Evolutionary conservation across 2,888 invertebrate species (phyloP).

Genomic region (Philonicus albiceps): DNA sequence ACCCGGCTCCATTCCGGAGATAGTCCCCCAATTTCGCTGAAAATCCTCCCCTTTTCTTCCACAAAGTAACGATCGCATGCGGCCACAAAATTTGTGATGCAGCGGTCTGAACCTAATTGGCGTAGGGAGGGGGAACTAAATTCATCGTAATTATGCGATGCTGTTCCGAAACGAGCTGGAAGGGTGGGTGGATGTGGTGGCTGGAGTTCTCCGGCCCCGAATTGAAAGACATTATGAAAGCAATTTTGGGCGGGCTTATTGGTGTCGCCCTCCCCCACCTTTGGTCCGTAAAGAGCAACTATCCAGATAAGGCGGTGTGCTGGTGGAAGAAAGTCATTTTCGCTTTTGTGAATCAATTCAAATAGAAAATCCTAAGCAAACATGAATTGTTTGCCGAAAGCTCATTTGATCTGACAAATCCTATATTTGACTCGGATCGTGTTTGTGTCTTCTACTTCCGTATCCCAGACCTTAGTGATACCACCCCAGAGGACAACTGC

Average conservation of each 20-base stretch:
- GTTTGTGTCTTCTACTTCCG: constrained; percentile 9
- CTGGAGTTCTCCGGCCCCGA: not conserved
- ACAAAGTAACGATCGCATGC: not conserved
- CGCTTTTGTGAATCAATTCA: constrained; percentile 15
- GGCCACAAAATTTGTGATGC: not conserved
- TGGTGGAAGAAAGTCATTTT: constrained; percentile 1
- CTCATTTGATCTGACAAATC: constrained; percentile 39
- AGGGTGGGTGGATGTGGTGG: not conserved
- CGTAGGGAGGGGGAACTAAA: not conserved
- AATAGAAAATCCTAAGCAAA: constrained; percentile 28
- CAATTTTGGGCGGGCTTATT: not conserved
- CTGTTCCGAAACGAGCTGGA: not conserved
- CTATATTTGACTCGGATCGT: constrained; percentile 32
- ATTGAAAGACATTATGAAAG: not conserved
- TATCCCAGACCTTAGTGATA: not conserved
- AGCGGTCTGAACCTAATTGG: not conserved
- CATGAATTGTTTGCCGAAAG: constrained; percentile 24
- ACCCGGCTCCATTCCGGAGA: not conserved
- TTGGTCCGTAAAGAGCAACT: not conserved
- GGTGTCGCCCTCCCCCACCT: not conserved
- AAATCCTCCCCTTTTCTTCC: not conserved
- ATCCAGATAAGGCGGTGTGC: not conserved
- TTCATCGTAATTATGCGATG: not conserved
- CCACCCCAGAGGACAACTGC: not conserved
- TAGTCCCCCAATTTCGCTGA: not conserved